phyloP scores from a whole-genome alignment of 1,140 invertebrate species.

The Polypedilum vanderplanki region DNA sequence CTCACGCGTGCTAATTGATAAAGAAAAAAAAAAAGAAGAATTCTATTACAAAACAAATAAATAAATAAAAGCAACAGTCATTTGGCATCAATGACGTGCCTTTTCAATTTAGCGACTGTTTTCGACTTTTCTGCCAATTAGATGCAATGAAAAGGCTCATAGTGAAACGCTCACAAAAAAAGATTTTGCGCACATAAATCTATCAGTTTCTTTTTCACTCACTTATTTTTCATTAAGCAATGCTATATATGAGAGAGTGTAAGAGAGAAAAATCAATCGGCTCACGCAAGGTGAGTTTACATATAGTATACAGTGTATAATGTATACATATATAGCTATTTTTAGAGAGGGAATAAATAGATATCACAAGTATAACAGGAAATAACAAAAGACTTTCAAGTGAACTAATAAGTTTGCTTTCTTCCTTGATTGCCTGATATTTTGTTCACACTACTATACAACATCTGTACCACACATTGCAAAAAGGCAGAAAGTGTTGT shows the following conservation, averaged over 20 bases:
- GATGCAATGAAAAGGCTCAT: neutral
- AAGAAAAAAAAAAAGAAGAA: no score
- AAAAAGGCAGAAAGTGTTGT: neutral
- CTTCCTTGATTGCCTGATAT: neutral
- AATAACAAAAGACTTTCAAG: neutral
- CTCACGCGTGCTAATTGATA: no score
- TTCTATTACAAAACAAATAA: no score
- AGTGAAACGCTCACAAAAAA: neutral
- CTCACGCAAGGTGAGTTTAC: neutral
- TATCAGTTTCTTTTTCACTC: neutral
- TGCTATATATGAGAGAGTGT: neutral
- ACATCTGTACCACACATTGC: neutral
- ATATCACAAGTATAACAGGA: neutral
- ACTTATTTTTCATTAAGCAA: neutral
- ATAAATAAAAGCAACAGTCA: no score
- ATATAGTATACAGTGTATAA: neutral
- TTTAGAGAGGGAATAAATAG: neutral
- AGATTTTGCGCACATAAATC: conserved; percentile 7
- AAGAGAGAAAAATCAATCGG: neutral
- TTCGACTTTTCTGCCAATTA: no score
- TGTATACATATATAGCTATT: conserved; percentile 3
- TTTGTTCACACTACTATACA: neutral
- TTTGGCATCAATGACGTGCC: no score
- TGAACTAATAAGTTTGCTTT: neutral
- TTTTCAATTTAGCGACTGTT: no score